Percentiles rank a stretch among this genome's conserved stretches.
Conservation (phyloP, 2,113 vertebrate genomes). For the Aspiorhynchus laticeps region DNA sequence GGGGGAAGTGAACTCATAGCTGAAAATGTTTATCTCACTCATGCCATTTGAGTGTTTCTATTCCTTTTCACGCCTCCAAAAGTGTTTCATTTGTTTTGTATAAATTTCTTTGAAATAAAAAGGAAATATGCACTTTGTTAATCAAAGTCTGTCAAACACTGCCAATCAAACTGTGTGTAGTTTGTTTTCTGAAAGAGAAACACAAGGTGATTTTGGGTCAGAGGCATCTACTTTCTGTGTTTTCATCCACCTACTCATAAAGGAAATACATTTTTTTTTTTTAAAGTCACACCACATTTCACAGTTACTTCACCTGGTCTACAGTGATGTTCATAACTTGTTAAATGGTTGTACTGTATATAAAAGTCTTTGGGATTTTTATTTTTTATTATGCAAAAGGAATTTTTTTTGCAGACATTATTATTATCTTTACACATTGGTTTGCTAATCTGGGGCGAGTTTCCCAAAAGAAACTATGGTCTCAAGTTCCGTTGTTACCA, state of each 20-base stretch:
- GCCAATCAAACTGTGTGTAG: background rate
- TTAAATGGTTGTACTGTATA: background rate
- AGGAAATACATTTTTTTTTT: too few relatives aligned
- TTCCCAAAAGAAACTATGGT: too few relatives aligned
- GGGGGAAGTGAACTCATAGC: background rate
- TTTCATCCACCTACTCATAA: constrained; percentile 17
- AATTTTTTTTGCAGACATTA: background rate
- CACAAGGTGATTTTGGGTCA: background rate
- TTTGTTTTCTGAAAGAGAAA: constrained; percentile 6
- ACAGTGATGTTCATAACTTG: background rate
- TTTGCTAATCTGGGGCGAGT: background rate
- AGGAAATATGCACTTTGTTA: background rate
- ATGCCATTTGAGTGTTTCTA: background rate
- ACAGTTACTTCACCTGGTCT: constrained; percentile 1
- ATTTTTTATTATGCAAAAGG: background rate
- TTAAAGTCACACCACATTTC: background rate
- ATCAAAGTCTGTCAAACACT: background rate
- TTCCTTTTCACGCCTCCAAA: background rate
- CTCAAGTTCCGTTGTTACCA: too few relatives aligned
- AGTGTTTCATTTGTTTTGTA: background rate
- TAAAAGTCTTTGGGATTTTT: background rate
- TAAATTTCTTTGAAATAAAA: background rate
- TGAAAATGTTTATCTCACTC: background rate
- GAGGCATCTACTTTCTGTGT: background rate
- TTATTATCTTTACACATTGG: background rate